Evolutionary conservation across 2,113 vertebrate genomes (phyloP).

Genomic region (Todiramphus chloris): DNA sequence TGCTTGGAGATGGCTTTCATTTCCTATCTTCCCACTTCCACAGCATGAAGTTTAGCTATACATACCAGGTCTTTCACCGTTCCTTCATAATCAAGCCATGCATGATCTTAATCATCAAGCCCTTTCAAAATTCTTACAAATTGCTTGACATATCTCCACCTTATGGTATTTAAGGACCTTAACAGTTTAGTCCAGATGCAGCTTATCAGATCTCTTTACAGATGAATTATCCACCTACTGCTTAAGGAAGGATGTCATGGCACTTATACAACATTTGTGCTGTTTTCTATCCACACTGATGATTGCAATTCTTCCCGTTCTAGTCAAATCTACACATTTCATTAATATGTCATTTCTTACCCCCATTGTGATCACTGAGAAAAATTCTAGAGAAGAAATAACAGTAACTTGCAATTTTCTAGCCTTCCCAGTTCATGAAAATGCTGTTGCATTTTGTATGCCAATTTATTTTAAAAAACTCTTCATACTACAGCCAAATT

Average conservation of each 20-base stretch:
- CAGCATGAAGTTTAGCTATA: not conserved
- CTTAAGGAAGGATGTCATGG: constrained; percentile 17
- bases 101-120: not conserved
- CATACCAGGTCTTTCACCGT: not conserved
- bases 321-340: constrained; percentile 30
- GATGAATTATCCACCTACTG: constrained; percentile 38
- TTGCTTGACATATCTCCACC: constrained; percentile 6
- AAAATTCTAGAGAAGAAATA: not conserved
- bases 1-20: not conserved
- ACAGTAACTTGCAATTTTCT: constrained; percentile 30
- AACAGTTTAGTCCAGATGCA: constrained; percentile 12
- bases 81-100: not conserved
- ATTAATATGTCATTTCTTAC: constrained; percentile 36
- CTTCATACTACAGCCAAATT: constrained; percentile 31
- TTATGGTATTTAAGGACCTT: not conserved
- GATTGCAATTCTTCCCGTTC: constrained; percentile 14
- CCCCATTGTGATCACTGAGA: not conserved
- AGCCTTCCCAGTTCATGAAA: constrained; percentile 8
- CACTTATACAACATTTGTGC: not conserved
- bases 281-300: constrained; percentile 29
- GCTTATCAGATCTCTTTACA: constrained; percentile 6
- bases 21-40: not conserved
- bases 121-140: constrained; percentile 2
- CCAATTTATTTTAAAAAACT: constrained; percentile 30
- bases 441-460: not conserved